Conservation (phyloP, 2,888 invertebrate species). For the Drosophila histrio region DNA sequence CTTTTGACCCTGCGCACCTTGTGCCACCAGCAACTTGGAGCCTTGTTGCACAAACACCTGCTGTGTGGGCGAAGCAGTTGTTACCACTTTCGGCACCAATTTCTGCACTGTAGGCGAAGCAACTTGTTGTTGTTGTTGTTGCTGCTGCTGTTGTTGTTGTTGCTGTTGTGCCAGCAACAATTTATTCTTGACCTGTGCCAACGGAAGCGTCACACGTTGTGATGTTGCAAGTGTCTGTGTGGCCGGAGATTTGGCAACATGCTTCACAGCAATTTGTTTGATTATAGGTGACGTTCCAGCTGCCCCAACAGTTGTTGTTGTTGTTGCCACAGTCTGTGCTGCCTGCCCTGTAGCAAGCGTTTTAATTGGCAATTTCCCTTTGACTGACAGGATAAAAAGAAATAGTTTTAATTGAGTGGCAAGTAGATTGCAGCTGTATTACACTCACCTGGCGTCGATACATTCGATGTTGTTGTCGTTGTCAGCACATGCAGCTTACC, state of each 20-base stretch:
- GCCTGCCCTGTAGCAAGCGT: slow-evolving; percentile 44
- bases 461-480: slow-evolving; percentile 81
- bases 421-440: not conserved
- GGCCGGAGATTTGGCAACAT: slow-evolving; percentile 69
- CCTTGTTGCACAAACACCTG: slow-evolving; percentile 82
- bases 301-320: slow-evolving; percentile 24
- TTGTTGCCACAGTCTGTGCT: slow-evolving; percentile 28
- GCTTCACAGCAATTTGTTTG: slow-evolving; percentile 82
- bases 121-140: slow-evolving; percentile 22
- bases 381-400: slow-evolving; percentile 17
- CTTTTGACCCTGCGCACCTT: slow-evolving; percentile 83
- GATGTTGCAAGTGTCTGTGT: slow-evolving; percentile 62
- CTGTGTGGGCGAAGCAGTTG: slow-evolving; percentile 55
- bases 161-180: slow-evolving; percentile 70
- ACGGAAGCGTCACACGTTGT: slow-evolving; percentile 63
- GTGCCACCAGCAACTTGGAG: slow-evolving; percentile 83
- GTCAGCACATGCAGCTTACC: slow-evolving; percentile 93
- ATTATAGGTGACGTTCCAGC: slow-evolving; percentile 53
- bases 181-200: slow-evolving; percentile 72
- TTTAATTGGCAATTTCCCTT: slow-evolving; percentile 65
- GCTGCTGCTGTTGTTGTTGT: slow-evolving; percentile 46
- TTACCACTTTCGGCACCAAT: slow-evolving; percentile 65
- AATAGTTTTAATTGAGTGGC: not conserved
- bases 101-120: slow-evolving; percentile 67
- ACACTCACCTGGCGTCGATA: slow-evolving; percentile 57